phyloP scores from a whole-genome alignment of 2,797 vertebrate genomes.

The Leptodactylus fallax region DNA sequence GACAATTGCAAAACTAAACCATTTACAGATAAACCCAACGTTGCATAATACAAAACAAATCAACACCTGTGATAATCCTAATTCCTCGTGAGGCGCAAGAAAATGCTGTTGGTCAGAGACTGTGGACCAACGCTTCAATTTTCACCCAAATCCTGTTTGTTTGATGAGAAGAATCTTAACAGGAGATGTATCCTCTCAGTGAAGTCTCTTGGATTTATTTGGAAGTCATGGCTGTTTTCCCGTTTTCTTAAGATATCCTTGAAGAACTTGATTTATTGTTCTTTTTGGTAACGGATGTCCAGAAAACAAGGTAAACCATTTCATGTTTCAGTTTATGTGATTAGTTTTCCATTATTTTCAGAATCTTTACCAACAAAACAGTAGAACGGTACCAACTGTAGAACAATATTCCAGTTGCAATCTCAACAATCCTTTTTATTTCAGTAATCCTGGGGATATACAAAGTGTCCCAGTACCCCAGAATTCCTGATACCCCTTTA shows the following conservation, averaged over 20 bases:
- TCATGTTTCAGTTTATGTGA: slow-evolving; percentile 11
- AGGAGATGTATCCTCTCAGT: neutral
- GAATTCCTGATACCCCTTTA: neutral
- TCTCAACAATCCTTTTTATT: neutral
- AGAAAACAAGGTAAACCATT: slow-evolving; percentile 2
- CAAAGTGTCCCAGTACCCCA: neutral
- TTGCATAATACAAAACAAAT: slow-evolving; percentile 34
- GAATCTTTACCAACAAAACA: neutral
- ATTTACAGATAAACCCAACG: slow-evolving; percentile 47
- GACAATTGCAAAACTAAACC: slow-evolving; percentile 55
- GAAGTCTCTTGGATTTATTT: slow-evolving; percentile 1
- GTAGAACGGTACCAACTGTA: neutral
- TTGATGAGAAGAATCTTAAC: neutral
- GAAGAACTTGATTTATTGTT: neutral
- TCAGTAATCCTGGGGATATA: neutral
- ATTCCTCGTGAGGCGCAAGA: slow-evolving; percentile 32
- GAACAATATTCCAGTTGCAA: slow-evolving; percentile 8
- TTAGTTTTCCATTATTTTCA: slow-evolving; percentile 2
- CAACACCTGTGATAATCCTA: slow-evolving; percentile 21
- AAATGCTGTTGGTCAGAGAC: slow-evolving; percentile 19
- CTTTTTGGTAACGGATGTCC: neutral
- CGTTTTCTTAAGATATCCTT: neutral
- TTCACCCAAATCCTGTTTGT: neutral
- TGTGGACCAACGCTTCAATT: neutral
- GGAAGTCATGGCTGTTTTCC: slow-evolving; percentile 21